These are phyloP conservation scores for Paguma larvata DNA, from an alignment of 2,797 vertebrate species.

Conservation along the genomic window DNA sequence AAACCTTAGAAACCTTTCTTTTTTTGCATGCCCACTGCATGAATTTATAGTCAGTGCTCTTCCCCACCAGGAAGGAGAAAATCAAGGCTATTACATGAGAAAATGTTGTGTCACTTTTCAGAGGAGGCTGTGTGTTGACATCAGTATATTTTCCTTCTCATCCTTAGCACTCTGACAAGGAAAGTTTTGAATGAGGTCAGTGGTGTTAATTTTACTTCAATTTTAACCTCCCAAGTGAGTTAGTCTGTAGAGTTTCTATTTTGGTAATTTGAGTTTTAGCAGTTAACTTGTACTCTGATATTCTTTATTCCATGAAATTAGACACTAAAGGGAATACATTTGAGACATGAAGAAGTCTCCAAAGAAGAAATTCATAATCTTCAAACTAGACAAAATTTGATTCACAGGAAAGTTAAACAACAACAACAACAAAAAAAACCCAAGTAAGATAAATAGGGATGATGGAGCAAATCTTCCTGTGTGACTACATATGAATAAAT, in stretches of 20 bases:
- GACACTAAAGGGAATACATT: slow-evolving; percentile 34
- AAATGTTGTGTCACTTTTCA: background rate
- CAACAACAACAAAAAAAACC: background rate
- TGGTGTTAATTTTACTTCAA: slow-evolving; percentile 33
- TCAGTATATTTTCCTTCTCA: slow-evolving; percentile 59
- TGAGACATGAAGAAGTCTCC: slow-evolving; percentile 47
- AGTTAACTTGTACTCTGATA: slow-evolving; percentile 27
- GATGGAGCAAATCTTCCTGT: background rate
- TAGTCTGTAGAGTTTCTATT: slow-evolving; percentile 36
- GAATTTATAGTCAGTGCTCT: background rate
- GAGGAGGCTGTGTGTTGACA: slow-evolving; percentile 42
- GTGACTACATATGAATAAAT: background rate
- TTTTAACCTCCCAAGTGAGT: slow-evolving; percentile 28
- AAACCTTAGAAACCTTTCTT: slow-evolving; percentile 38
- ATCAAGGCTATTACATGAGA: background rate
- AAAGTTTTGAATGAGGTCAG: slow-evolving; percentile 60
- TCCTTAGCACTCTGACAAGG: background rate
- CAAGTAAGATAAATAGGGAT: slow-evolving; percentile 30
- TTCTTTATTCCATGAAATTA: slow-evolving; percentile 62
- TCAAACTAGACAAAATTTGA: slow-evolving; percentile 61
- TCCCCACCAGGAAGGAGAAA: background rate
- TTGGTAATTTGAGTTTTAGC: slow-evolving; percentile 58
- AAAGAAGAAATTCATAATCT: slow-evolving; percentile 66
- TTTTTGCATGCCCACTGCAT: background rate
- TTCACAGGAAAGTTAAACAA: slow-evolving; percentile 55